These are phyloP conservation scores for Microctenopoma lineatum DNA, from an alignment of 2,797 vertebrate genomes.

Conservation along the genomic window DNA sequence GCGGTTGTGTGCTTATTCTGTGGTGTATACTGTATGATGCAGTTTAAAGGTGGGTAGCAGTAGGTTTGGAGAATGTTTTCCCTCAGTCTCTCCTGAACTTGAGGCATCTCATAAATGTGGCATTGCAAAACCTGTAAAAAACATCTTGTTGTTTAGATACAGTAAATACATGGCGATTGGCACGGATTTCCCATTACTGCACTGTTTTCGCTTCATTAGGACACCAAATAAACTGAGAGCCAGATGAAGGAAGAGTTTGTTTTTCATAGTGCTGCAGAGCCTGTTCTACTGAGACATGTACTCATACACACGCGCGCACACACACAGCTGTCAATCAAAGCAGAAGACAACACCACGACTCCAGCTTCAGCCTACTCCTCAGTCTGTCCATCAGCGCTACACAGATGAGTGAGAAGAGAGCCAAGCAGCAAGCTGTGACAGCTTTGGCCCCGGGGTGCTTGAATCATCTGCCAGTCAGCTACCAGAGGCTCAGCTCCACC, in stretches of 20 bases:
- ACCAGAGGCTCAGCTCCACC: slow-evolving; percentile 17
- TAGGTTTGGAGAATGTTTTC: too few relatives aligned
- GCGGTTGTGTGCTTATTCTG: too few relatives aligned
- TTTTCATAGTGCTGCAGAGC: background rate
- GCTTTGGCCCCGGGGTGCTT: slow-evolving; percentile 22
- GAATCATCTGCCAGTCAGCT: slow-evolving; percentile 44
- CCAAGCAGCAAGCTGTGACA: slow-evolving; percentile 27
- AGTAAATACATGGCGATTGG: too few relatives aligned
- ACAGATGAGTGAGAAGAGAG: slow-evolving; percentile 30
- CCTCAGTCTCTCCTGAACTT: too few relatives aligned
- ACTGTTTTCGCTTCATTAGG: background rate
- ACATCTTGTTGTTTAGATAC: too few relatives aligned
- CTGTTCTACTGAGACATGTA: background rate
- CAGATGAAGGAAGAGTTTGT: background rate
- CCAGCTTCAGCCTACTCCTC: slow-evolving; percentile 12
- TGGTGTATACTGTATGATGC: too few relatives aligned
- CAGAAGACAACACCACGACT: background rate
- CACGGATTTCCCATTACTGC: background rate
- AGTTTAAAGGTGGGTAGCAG: too few relatives aligned
- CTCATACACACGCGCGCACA: too few relatives aligned
- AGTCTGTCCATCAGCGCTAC: slow-evolving; percentile 42
- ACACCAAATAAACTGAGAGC: background rate
- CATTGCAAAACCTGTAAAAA: too few relatives aligned
- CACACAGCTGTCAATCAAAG: slow-evolving; percentile 5
- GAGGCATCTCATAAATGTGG: too few relatives aligned